phyloP scores from a whole-genome alignment of 2,888 invertebrate genomes.

The Acleris sparsana region DNA sequence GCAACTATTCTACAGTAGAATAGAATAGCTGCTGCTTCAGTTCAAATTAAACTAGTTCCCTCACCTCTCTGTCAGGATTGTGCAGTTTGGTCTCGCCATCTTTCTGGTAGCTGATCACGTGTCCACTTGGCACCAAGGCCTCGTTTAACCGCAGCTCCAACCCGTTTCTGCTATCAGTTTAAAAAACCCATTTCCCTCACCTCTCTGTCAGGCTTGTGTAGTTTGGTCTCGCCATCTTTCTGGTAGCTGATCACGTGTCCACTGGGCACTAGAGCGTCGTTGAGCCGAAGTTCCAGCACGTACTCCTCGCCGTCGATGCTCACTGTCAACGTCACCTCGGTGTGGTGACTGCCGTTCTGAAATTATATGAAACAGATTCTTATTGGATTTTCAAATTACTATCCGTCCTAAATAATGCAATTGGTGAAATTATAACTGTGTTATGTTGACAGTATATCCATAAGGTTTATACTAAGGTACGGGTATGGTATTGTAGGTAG shows the following conservation, averaged over 20 bases:
- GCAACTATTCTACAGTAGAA: too few relatives aligned
- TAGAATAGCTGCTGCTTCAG: too few relatives aligned
- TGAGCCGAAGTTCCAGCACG: slow-evolving; percentile 88
- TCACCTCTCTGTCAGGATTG: slow-evolving; percentile 82
- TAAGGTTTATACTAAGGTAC: too few relatives aligned
- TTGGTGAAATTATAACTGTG: too few relatives aligned
- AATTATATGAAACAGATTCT: slow-evolving; percentile 35
- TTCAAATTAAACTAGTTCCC: neutral
- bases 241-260: slow-evolving; percentile 86
- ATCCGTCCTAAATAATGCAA: too few relatives aligned
- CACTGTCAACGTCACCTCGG: slow-evolving; percentile 84
- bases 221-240: slow-evolving; percentile 77
- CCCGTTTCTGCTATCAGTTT: slow-evolving; percentile 78
- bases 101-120: slow-evolving; percentile 85
- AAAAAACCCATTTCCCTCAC: slow-evolving; percentile 56
- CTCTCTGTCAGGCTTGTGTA: slow-evolving; percentile 81
- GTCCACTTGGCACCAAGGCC: slow-evolving; percentile 87
- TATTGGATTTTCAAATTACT: too few relatives aligned
- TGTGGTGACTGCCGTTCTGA: slow-evolving; percentile 71
- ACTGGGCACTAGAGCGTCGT: slow-evolving; percentile 87
- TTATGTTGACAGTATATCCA: too few relatives aligned
- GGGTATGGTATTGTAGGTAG: too few relatives aligned
- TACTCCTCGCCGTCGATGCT: slow-evolving; percentile 86
- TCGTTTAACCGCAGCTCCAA: slow-evolving; percentile 89
- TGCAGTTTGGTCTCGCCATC: slow-evolving; percentile 79